Conservation (phyloP, 2,888 invertebrate species). For the Cosmopolites sordidus region DNA sequence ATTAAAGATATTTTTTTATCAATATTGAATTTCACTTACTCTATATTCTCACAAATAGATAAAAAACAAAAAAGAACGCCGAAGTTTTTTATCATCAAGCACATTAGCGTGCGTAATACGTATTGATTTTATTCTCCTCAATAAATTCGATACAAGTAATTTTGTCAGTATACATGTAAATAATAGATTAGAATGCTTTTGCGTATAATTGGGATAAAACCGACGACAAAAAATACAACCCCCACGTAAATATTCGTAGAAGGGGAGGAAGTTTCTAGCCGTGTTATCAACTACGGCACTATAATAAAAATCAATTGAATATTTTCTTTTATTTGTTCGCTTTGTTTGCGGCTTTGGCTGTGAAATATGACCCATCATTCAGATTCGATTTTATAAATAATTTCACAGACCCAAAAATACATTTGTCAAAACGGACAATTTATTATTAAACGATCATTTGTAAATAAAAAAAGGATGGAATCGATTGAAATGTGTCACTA, state of each 20-base stretch:
- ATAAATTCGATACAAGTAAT: slow-evolving; percentile 22
- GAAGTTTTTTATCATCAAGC: slow-evolving; percentile 16
- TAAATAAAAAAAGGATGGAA: no score
- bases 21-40: no score
- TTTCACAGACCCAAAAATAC: no score
- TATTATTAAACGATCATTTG: no score
- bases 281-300: background rate
- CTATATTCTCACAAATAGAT: no score
- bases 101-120: slow-evolving; percentile 21
- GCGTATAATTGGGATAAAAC: background rate
- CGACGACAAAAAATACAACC: background rate
- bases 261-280: background rate
- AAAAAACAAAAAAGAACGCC: no score
- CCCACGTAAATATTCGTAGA: background rate
- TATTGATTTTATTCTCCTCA: slow-evolving; percentile 23
- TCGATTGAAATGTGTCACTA: no score
- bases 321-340: background rate
- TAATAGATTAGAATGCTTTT: slow-evolving; percentile 14
- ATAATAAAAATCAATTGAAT: background rate
- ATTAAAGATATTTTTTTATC: no score
- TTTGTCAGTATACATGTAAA: slow-evolving; percentile 23
- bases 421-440: no score
- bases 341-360: background rate
- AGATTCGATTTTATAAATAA: no score
- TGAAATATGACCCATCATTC: no score